These are phyloP conservation scores for Diachasmimorpha longicaudata DNA, from an alignment of 1,140 invertebrate genomes.

Conservation along the genomic window DNA sequence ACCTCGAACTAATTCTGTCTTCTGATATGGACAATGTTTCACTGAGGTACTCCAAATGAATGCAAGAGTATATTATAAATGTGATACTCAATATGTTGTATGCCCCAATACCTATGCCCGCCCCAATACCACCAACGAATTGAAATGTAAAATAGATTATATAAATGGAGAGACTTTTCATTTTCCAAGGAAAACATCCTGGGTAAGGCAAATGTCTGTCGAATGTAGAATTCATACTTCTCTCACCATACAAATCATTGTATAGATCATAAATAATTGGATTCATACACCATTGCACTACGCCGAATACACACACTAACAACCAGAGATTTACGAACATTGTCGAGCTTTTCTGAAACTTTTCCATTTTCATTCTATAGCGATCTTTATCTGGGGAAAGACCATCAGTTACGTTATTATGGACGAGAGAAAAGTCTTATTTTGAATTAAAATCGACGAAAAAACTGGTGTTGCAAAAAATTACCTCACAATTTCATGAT, in stretches of 20 bases:
- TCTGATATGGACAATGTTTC: slow-evolving; percentile 11
- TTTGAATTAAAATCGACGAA: too few species aligned
- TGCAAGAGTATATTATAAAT: slow-evolving; percentile 31
- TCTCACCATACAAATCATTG: slow-evolving; percentile 4
- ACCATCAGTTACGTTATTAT: not conserved
- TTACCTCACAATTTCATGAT: too few species aligned
- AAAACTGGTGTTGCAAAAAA: too few species aligned
- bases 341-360: slow-evolving; percentile 13
- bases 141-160: slow-evolving; percentile 28
- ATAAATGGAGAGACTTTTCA: slow-evolving; percentile 21
- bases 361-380: slow-evolving; percentile 11
- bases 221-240: slow-evolving; percentile 4
- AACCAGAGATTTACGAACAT: slow-evolving; percentile 24
- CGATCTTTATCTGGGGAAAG: not conserved
- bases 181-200: slow-evolving; percentile 32
- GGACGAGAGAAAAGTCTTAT: too few species aligned
- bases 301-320: slow-evolving; percentile 24
- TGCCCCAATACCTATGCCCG: slow-evolving; percentile 22
- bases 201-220: slow-evolving; percentile 30
- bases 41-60: slow-evolving; percentile 34
- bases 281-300: slow-evolving; percentile 39
- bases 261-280: slow-evolving; percentile 25
- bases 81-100: slow-evolving; percentile 34
- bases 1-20: not conserved
- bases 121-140: slow-evolving; percentile 27